Percentiles rank a stretch among this genome's conserved stretches.
phyloP scores from a whole-genome alignment of 1,140 invertebrate species.

The Cheumatopsyche charites region DNA sequence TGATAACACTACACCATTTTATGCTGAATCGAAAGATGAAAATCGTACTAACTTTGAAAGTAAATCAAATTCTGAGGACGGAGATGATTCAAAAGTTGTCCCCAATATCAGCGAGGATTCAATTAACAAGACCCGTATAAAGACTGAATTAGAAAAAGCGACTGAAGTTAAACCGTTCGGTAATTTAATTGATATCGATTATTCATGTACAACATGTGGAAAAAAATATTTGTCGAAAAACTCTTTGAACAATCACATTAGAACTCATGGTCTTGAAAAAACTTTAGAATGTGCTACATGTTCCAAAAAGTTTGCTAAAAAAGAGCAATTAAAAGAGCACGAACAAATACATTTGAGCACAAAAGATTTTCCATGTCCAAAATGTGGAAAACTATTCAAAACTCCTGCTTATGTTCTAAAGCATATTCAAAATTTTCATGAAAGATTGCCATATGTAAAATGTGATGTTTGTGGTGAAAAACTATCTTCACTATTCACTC shows the following conservation, averaged over 20 bases:
- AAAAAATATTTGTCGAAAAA: background rate
- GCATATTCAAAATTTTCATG: too few species aligned
- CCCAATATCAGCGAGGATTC: background rate
- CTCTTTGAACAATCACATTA: background rate
- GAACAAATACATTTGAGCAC: constrained; percentile 16
- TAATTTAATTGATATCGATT: background rate
- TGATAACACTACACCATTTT: background rate
- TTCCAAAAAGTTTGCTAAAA: background rate
- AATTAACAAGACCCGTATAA: background rate
- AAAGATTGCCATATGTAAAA: too few species aligned
- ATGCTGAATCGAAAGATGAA: constrained; percentile 5
- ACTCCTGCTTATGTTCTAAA: too few species aligned
- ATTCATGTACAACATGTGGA: constrained; percentile 33
- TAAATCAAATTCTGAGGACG: background rate
- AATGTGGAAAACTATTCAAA: constrained; percentile 35
- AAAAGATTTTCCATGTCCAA: constrained; percentile 32
- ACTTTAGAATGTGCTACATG: background rate
- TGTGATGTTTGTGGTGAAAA: too few species aligned
- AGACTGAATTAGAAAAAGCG: background rate
- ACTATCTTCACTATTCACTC: too few species aligned
- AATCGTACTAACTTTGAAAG: background rate
- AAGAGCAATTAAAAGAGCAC: background rate
- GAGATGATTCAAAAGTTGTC: too few species aligned
- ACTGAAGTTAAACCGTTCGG: background rate
- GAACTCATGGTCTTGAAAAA: background rate